Percentiles rank a stretch among this genome's conserved stretches.
phyloP scores from a whole-genome alignment of 37 sponge, comb jelly and placozoan genomes.

The Aplysina aerophoba region DNA sequence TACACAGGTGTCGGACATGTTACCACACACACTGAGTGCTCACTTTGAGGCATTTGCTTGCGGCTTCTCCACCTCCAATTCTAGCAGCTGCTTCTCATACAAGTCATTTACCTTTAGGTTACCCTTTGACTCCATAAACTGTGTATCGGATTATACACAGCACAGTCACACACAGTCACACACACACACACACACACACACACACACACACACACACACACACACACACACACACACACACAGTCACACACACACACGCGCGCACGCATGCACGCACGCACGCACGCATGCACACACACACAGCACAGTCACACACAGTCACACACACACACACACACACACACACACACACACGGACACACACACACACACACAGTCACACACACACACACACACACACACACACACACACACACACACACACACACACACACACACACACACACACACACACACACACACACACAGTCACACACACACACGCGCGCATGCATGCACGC shows the following conservation, averaged over 20 bases:
- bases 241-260: background rate
- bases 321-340: background rate
- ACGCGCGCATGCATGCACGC: no score
- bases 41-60: slow-evolving; percentile 63
- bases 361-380: no score
- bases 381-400: no score
- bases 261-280: background rate
- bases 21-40: slow-evolving; percentile 12
- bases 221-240: background rate
- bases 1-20: no score
- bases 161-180: background rate
- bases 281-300: background rate
- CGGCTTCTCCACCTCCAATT: slow-evolving; percentile 53
- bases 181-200: no score
- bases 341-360: background rate
- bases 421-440: background rate
- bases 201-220: background rate
- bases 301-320: no score
- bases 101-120: slow-evolving; percentile 76
- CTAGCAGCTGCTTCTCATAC: slow-evolving; percentile 66
- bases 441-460: background rate
- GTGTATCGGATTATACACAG: no score
- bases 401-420: background rate
- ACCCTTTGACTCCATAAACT: slow-evolving; percentile 85
- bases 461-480: background rate